Evolutionary conservation across 2,888 invertebrate species (phyloP), one percentile per base, ranked within the genome.

Genomic region (Pseudanteris insignis): DNA sequence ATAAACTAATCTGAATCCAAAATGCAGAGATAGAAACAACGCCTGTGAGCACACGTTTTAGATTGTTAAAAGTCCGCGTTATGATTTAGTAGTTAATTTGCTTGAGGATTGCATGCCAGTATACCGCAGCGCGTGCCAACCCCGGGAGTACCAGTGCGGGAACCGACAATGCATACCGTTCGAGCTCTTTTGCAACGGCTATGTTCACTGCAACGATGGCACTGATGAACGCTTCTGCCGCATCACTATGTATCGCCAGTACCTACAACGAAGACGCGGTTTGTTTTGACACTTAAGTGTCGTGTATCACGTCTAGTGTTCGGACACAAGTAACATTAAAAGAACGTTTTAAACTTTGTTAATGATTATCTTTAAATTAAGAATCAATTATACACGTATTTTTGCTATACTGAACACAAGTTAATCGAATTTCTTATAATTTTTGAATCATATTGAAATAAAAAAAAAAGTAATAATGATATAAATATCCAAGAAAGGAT

Each of bases 101-200:
- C 73, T 75, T 79, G 74, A 71, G 76, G 76, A 77, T 75, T 75
- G 78, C 75, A 76, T 74, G 73, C 74, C 72, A 75, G 72, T 73
- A 70, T 77, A 72, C 73, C 73, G 62, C 69, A 69, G 72, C 70
- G 73, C 71, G 66, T 84, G 81, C 78, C 71, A 77, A 54, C 65
- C 69, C 33, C 77, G 82, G 75, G 83, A 83, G 78, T 84, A 81
- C 82, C 83, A 82, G 79, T 83, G 84, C 80, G 81, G 83, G 75
- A 83, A 82, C 78, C 83, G 82, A 76, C 82, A 83, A 77, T 89
- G 89, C 82, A 82, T 89, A 74, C 81, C 83, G 64, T 74, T 80
- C 70, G 75, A 78, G 63, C 78, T 82, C 67, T 77, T 83, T 65
- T 90, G 89, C 82, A 86, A 89, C 77, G 83, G 83, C 69, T 71